Base-by-base conservation (phyloP, 2,888 invertebrate species). In the Macrophya annulata region DNA sequence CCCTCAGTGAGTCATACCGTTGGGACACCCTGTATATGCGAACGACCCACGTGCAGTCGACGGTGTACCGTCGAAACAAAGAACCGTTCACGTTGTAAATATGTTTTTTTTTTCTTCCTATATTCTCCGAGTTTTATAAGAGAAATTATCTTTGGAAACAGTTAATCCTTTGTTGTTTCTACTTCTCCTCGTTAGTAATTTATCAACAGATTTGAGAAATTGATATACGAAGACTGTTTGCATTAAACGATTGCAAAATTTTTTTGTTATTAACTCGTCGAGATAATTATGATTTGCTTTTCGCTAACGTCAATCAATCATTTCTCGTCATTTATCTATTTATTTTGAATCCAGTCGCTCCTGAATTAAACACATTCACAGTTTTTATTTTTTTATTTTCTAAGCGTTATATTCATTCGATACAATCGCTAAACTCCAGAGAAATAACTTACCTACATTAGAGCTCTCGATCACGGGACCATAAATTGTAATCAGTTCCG, bases 1-100 rank as follows among this genome's bases (percentile, higher is more conserved):
- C 21, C n/a, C n/a, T 79, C 45, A 8, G 45, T 82, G 82, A 82
- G 82, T 82, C 82, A 82, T 25, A 31, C 21, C 8, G 25, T 82
- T 65, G 40, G 65, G 40, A 71, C 83, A 83, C 83, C 83, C 68
- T 37, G 31, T 83, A 83, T 81, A 62, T 62, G 37, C n/a, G 43
- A 62, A 83, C 71, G 71, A 37, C 51, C 81, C 68, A 83, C 68
- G 71, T 83, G 68, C 83, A 77, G 55, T 55, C 31, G 55, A 62
- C 62, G n/a, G 81, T 45, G 72, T 74, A 81, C 12, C 83, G 43
- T 51, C 12, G 68, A 48, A 83, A 83, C 83, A 83, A 71, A 83
- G 83, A 83, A 71, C 83, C 48, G 71, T 83, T 83, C 68, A 45
- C 65, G 51, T 71, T 10, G 55, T 55, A 8, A 79, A 79, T 37